Conservation (phyloP, 2,888 invertebrate genomes). For the Synergus japonicus region DNA sequence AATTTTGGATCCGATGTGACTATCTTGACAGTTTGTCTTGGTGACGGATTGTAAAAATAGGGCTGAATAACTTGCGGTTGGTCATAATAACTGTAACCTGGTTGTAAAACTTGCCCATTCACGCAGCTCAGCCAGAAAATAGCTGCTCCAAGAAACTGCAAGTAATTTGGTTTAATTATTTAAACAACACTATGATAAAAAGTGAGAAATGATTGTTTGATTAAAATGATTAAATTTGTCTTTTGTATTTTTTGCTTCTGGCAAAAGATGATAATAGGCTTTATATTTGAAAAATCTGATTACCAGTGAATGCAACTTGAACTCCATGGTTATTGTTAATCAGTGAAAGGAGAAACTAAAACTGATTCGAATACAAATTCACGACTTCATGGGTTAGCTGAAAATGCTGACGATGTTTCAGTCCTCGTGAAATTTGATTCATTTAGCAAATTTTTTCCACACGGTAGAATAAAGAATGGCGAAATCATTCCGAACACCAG, state of each 20-base stretch:
- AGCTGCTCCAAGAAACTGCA: background rate
- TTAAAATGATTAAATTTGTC: background rate
- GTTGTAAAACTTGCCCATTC: background rate
- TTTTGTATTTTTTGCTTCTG: background rate
- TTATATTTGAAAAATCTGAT: background rate
- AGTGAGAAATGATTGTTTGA: background rate
- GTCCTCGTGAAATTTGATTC: conserved; percentile 12
- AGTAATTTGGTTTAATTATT: conserved; percentile 3
- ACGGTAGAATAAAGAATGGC: background rate
- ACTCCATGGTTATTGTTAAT: conserved; percentile 28
- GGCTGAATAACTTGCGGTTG: background rate
- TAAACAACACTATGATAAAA: background rate
- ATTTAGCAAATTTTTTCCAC: conserved; percentile 24
- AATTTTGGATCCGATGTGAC: background rate
- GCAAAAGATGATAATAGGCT: background rate
- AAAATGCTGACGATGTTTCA: conserved; percentile 24
- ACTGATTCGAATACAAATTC: conserved; percentile 17
- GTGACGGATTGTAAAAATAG: background rate
- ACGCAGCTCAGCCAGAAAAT: conserved; percentile 8
- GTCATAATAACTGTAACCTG: background rate
- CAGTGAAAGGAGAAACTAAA: background rate
- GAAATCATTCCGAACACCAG: background rate
- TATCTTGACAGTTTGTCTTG: background rate
- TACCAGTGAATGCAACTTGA: conserved; percentile 17
- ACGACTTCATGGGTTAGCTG: background rate